These are phyloP conservation scores for Cydia pomonella DNA, from an alignment of 1,140 invertebrate species.

Conservation along the genomic window DNA sequence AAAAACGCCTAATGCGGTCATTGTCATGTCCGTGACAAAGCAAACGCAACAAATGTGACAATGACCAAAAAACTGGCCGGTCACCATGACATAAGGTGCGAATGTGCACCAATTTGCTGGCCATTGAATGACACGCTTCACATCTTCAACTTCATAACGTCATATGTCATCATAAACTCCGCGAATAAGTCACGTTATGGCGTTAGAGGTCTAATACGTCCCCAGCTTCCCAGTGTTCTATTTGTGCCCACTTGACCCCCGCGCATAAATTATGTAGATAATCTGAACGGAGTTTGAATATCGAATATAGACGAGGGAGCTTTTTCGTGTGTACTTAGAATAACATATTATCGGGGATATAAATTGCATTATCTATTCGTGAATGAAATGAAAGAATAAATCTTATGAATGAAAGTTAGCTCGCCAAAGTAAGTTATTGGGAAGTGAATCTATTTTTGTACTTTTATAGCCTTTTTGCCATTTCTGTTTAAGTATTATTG, in stretches of 20 bases:
- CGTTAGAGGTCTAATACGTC: background rate
- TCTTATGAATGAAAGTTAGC: background rate
- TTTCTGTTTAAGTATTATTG: background rate
- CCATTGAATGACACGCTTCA: conserved; percentile 48
- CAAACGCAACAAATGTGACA: conserved; percentile 42
- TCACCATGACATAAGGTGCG: conserved; percentile 70
- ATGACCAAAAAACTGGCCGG: conserved; percentile 46
- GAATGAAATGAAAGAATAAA: background rate
- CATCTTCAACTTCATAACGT: background rate
- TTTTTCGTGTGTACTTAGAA: conserved; percentile 36
- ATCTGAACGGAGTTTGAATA: conserved; percentile 51
- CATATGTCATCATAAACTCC: background rate
- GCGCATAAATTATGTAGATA: conserved; percentile 76
- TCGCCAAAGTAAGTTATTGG: background rate
- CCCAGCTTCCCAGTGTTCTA: conserved; percentile 34
- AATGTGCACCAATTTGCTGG: conserved; percentile 73
- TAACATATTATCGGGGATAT: conserved; percentile 42
- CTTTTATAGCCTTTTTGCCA: background rate
- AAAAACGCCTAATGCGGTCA: conserved; percentile 48
- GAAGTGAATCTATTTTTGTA: background rate
- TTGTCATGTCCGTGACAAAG: conserved; percentile 50
- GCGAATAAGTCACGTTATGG: background rate
- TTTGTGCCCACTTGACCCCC: conserved; percentile 68
- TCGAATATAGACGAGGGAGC: conserved; percentile 39
- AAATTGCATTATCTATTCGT: conserved; percentile 38